These are phyloP conservation scores for Heliocidaris tuberculata DNA, from an alignment of 35 echinoderm and acorn worm genomes.

Conservation along the genomic window DNA sequence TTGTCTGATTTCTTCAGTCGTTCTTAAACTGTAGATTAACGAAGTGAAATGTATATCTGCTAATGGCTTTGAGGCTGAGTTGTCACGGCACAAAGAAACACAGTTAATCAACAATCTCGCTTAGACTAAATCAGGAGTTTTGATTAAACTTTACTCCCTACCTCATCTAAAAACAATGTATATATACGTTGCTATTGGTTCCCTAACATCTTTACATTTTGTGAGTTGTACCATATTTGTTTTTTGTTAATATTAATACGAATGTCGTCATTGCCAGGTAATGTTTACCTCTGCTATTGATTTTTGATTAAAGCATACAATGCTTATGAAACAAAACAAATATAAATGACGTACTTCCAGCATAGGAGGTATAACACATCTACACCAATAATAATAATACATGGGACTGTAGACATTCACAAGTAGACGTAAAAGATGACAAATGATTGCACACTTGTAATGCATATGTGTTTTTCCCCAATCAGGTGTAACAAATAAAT, in stretches of 20 bases:
- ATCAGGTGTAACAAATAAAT: background rate
- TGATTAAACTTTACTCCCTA: background rate
- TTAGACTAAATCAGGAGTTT: background rate
- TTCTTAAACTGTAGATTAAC: background rate
- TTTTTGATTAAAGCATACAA: background rate
- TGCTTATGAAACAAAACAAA: background rate
- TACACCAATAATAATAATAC: background rate
- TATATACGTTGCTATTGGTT: background rate
- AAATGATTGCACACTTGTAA: background rate
- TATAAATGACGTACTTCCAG: background rate
- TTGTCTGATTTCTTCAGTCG: background rate
- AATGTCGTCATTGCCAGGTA: background rate
- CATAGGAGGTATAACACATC: background rate
- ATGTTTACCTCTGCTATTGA: background rate
- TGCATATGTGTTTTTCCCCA: background rate
- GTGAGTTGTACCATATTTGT: background rate
- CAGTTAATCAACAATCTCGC: background rate
- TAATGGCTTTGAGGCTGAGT: background rate
- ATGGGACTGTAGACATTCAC: background rate
- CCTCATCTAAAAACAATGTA: background rate
- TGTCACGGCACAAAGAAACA: slow-evolving; percentile 30
- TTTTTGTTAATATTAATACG: background rate
- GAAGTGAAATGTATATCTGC: background rate
- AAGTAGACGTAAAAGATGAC: background rate
- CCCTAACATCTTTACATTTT: background rate